phyloP scores from a whole-genome alignment of 2,888 invertebrate species.

The Caprella mutica region DNA sequence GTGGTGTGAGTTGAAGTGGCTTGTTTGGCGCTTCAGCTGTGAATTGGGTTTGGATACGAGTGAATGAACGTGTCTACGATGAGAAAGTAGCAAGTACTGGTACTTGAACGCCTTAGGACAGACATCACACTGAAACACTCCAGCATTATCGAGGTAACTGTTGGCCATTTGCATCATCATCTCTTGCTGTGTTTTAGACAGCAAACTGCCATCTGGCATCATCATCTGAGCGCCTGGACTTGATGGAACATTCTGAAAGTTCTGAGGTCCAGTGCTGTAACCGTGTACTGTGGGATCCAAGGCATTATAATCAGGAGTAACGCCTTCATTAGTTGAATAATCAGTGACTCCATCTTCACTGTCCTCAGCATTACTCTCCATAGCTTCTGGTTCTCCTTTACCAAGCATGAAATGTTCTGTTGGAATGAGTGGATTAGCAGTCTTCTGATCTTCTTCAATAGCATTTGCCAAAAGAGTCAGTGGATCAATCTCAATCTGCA shows the following conservation, averaged over 20 bases:
- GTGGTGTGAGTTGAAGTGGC: too few relatives aligned
- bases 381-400: not conserved
- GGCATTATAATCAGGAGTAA: too few relatives aligned
- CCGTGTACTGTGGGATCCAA: not conserved
- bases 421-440: conserved; percentile 26
- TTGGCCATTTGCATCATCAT: too few relatives aligned
- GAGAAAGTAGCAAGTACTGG: conserved; percentile 24
- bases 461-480: conserved; percentile 25
- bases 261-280: conserved; percentile 1
- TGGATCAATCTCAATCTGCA: conserved; percentile 28
- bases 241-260: conserved; percentile 16
- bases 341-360: conserved; percentile 18
- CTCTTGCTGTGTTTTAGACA: too few relatives aligned
- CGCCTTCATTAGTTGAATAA: too few relatives aligned
- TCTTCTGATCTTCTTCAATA: conserved; percentile 29
- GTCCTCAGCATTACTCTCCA: conserved; percentile 9
- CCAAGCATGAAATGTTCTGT: conserved; percentile 30
- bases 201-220: too few relatives aligned
- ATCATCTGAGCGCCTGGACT: too few relatives aligned
- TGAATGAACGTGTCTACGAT: conserved; percentile 15
- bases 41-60: not conserved
- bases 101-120: conserved; percentile 29
- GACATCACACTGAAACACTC: conserved; percentile 25
- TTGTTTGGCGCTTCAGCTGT: too few relatives aligned
- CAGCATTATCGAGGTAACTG: too few relatives aligned